These are phyloP conservation scores for Leuciscus idus DNA, from an alignment of 2,113 vertebrate species.

Conservation along the genomic window DNA sequence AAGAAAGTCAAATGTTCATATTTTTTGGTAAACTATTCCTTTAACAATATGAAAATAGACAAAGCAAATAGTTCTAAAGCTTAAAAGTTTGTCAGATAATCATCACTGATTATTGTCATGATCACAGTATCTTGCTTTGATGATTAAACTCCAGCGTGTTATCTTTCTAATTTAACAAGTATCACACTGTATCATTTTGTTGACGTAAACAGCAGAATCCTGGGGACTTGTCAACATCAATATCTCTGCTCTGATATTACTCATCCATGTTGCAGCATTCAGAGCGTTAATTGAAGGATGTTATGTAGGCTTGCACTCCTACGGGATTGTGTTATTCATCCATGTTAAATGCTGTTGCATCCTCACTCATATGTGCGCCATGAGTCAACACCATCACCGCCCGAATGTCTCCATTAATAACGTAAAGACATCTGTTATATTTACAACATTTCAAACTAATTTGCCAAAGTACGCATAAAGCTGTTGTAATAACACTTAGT, in stretches of 20 bases:
- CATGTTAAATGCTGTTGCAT: neutral
- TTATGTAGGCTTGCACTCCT: slow-evolving; percentile 38
- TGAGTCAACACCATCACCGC: slow-evolving; percentile 18
- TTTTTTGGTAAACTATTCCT: neutral
- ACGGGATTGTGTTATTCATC: slow-evolving; percentile 2
- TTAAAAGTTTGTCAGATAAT: neutral
- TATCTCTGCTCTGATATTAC: slow-evolving; percentile 23
- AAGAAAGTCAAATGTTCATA: neutral
- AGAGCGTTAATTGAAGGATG: slow-evolving; percentile 8
- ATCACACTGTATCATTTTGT: slow-evolving; percentile 17
- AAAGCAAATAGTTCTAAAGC: neutral
- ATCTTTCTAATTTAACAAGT: slow-evolving; percentile 6
- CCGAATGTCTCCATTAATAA: neutral
- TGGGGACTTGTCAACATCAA: slow-evolving; percentile 8
- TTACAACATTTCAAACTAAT: slow-evolving; percentile 14
- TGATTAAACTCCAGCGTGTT: neutral
- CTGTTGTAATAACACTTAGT: neutral
- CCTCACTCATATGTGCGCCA: slow-evolving; percentile 12
- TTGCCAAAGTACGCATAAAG: slow-evolving; percentile 3
- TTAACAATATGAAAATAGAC: neutral
- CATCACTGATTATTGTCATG: neutral
- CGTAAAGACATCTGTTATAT: slow-evolving; percentile 26
- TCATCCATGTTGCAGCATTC: slow-evolving; percentile 15
- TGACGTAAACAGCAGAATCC: slow-evolving; percentile 22
- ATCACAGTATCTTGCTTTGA: neutral